Evolutionary conservation across 1,140 invertebrate genomes (phyloP).

Genomic region (Phymorhynchus buccinoides): DNA sequence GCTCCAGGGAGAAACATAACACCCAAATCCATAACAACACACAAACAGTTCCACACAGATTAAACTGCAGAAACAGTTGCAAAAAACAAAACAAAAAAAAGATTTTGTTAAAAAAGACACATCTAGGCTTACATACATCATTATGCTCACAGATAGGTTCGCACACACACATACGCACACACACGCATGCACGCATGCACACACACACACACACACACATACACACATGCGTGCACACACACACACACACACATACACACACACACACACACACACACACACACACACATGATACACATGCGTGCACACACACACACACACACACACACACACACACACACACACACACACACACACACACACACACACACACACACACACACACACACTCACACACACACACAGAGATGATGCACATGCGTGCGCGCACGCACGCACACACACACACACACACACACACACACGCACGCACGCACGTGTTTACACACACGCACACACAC

Average conservation of each 20-base stretch:
- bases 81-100: too few species aligned
- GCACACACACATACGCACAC: not conserved
- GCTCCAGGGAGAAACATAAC: too few species aligned
- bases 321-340: too few species aligned
- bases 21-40: too few species aligned
- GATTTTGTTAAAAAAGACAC: too few species aligned
- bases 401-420: not conserved
- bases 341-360: too few species aligned
- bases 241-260: slow-evolving; percentile 7
- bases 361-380: too few species aligned
- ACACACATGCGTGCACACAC: not conserved
- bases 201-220: slow-evolving; percentile 1
- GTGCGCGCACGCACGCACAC: not conserved
- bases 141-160: not conserved
- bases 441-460: not conserved
- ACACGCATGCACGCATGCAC: not conserved
- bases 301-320: too few species aligned
- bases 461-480: not conserved
- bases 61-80: too few species aligned
- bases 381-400: too few species aligned
- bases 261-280: slow-evolving; percentile 10
- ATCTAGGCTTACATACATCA: not conserved
- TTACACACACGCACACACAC: too few species aligned
- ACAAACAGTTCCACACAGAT: too few species aligned
- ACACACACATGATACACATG: not conserved